Conservation (phyloP, 2,888 invertebrate genomes). For the Tryphoninae sp. region DNA sequence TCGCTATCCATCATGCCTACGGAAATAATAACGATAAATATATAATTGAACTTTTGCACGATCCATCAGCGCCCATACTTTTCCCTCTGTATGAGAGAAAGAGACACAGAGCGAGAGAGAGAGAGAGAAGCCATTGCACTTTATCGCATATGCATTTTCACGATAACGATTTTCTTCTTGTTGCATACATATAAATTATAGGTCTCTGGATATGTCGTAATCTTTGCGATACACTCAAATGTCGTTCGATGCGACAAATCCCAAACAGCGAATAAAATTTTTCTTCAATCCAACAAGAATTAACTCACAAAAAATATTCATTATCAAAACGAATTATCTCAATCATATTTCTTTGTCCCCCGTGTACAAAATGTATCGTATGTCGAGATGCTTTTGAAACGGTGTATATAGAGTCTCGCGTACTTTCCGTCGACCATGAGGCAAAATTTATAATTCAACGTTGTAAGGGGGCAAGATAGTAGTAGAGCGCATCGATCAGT, state of each 20-base stretch:
- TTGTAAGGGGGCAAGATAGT: slow-evolving; percentile 25
- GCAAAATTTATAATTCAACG: slow-evolving; percentile 47
- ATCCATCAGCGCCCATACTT: background rate
- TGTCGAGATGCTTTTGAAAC: background rate
- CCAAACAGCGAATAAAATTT: background rate
- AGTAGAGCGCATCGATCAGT: slow-evolving; percentile 49
- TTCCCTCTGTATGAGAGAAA: background rate
- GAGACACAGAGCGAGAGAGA: background rate
- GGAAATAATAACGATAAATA: slow-evolving; percentile 25
- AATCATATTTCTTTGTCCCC: no score
- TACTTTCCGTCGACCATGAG: background rate
- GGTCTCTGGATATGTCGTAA: background rate
- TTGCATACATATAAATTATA: background rate
- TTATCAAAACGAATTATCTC: no score
- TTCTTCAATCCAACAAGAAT: no score
- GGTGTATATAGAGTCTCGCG: background rate
- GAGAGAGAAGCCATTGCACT: background rate
- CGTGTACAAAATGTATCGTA: background rate
- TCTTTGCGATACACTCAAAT: slow-evolving; percentile 46
- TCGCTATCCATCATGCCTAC: slow-evolving; percentile 22
- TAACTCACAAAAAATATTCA: no score
- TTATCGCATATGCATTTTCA: background rate
- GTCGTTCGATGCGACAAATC: slow-evolving; percentile 9
- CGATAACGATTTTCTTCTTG: background rate
- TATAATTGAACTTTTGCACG: slow-evolving; percentile 10